These are phyloP conservation scores for Percopsis omiscomaycus DNA, from an alignment of 2,797 vertebrate species.

Conservation along the genomic window DNA sequence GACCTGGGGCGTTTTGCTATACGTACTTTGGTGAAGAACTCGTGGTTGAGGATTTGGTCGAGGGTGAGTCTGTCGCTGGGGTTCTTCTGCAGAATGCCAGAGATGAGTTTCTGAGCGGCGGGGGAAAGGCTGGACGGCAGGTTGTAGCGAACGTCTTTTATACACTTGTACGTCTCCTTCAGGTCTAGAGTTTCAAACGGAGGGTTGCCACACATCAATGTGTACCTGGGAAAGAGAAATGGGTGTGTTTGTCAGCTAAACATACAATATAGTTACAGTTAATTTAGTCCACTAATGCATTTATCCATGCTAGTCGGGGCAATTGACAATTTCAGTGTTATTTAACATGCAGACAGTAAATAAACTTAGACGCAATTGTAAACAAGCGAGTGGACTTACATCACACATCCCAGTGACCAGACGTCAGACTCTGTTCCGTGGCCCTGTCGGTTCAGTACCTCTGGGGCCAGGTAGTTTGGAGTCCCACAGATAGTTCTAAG, in stretches of 20 bases:
- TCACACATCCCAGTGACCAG: constrained; percentile 97
- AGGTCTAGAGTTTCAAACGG: constrained; percentile 97
- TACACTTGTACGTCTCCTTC: constrained; percentile 97
- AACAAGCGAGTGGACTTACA: constrained; percentile 76
- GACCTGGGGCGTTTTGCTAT: neutral
- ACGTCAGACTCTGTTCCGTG: constrained; percentile 94
- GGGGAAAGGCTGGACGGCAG: constrained; percentile 86
- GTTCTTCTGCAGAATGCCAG: constrained; percentile 86
- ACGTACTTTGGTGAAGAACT: constrained; percentile 93
- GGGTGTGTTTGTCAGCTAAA: neutral
- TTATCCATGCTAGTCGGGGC: no score
- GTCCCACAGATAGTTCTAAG: constrained; percentile 96
- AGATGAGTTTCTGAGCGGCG: constrained; percentile 90
- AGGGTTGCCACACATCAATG: constrained; percentile 91
- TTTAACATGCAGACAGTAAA: neutral
- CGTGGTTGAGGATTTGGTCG: constrained; percentile 93
- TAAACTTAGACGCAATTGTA: neutral
- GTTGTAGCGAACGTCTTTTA: constrained; percentile 92
- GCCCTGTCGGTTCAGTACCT: constrained; percentile 94
- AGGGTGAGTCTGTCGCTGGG: constrained; percentile 88
- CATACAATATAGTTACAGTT: neutral
- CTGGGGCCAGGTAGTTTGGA: constrained; percentile 98
- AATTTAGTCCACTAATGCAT: neutral
- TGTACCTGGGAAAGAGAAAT: constrained; percentile 82
- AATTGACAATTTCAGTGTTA: neutral